Evolutionary conservation across 2,888 invertebrate species (phyloP), one percentile per base, ranked within the genome.

Genomic region (Actias luna): DNA sequence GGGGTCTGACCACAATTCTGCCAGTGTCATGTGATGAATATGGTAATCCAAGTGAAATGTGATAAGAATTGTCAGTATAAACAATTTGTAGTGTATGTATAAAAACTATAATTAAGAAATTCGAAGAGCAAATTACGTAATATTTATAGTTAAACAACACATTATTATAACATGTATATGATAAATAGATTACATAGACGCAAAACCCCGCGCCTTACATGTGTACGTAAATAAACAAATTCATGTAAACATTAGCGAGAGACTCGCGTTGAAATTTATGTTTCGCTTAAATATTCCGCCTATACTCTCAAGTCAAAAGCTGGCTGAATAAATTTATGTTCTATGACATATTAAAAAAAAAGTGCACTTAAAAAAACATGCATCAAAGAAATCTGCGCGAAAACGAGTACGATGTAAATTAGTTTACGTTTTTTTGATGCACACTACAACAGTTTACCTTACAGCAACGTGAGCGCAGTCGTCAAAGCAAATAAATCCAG

Each of bases 181-280:
- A 68, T 62, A 69, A 67, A 64, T 67, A 72, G 65, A 68, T 67
- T 69, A 67, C 67, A 69, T 76, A 69, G 69, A 74, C 74, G 74
- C 70, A 74, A 71, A 74, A 75, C 78, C 76, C 75, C 80, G 83
- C 82, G 79, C 78, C 74, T 78, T 70, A 72, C 73, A 72, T 70
- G 78, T 74, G 86, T 82, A 75, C 55, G 89, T 91, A 92, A 90
- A 92, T 91, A 92, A 92, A 92, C 92, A 92, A 84, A 83, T 77
- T 74, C 76, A 80, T 85, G 88, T 91, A 91, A 91, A 92, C 92
- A 91, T 73, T 73, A 76, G 76, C 84, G 83, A 82, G 80, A 83
- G 83, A 79, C 77, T 82, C 84, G 82, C 85, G 84, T 85, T 82
- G 83, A 80, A 83, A 79, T 80, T 75, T 76, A 78, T 76, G 83